Evolutionary conservation across 2,888 invertebrate species (phyloP).

Genomic region (Cheilosia soror): DNA sequence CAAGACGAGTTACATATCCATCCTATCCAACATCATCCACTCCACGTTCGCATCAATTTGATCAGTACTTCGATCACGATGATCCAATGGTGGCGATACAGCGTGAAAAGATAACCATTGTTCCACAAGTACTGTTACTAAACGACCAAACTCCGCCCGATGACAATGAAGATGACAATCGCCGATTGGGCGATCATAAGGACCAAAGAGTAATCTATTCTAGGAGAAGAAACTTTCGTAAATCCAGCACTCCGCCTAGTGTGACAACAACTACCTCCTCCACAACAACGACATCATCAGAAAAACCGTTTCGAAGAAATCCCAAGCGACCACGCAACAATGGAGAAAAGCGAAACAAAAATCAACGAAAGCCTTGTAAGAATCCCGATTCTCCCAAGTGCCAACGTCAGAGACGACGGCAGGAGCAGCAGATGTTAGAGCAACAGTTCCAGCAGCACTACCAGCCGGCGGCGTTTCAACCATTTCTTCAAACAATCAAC

Average conservation of each 20-base stretch:
- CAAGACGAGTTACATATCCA: constrained; percentile 79
- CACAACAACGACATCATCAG: constrained; percentile 75
- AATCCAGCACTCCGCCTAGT: constrained; percentile 46
- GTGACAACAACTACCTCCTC: constrained; percentile 49
- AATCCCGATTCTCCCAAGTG: constrained; percentile 82
- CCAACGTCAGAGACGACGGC: constrained; percentile 81
- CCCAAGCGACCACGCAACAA: constrained; percentile 67
- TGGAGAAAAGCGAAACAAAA: constrained; percentile 72
- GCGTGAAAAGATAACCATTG: constrained; percentile 80
- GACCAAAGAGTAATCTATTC: constrained; percentile 61
- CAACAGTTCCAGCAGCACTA: constrained; percentile 81
- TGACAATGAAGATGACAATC: constrained; percentile 72
- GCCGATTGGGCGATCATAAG: constrained; percentile 66
- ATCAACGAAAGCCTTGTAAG: constrained; percentile 81
- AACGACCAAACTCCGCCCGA: constrained; percentile 80
- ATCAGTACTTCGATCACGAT: constrained; percentile 79
- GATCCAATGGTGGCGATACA: constrained; percentile 76
- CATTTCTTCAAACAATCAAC: constrained; percentile 81
- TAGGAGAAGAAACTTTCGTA: constrained; percentile 69
- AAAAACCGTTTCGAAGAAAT: constrained; percentile 76
- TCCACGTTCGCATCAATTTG: constrained; percentile 69
- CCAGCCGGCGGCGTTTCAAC: constrained; percentile 80
- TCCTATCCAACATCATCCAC: constrained; percentile 75
- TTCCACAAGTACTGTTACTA: constrained; percentile 82
- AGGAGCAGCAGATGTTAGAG: constrained; percentile 81